These are phyloP conservation scores for Gastrophysa polygoni DNA, from an alignment of 2,888 invertebrate species.

Conservation along the genomic window DNA sequence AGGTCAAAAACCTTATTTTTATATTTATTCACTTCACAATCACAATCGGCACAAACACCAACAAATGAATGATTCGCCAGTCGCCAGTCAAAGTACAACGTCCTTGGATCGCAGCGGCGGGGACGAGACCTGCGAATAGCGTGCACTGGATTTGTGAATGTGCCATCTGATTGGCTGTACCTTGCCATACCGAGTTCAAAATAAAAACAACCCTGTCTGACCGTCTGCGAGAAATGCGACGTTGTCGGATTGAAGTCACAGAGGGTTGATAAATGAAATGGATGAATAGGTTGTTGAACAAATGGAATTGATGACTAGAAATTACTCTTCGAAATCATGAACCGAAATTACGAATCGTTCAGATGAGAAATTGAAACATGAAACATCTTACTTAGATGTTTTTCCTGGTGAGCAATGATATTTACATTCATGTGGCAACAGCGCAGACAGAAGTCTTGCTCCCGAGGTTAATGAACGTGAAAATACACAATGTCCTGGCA, in stretches of 20 bases:
- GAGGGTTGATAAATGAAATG: too few species aligned
- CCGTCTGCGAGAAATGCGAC: constrained; percentile 30
- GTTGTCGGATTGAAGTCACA: constrained; percentile 13
- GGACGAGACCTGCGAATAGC: constrained; percentile 46
- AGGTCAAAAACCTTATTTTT: constrained; percentile 13
- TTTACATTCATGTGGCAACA: constrained; percentile 17
- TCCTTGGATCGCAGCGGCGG: constrained; percentile 45
- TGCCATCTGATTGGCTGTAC: constrained; percentile 43
- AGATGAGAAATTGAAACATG: too few species aligned
- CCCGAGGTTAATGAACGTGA: constrained; percentile 50
- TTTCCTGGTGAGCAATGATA: not conserved
- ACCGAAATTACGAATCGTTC: too few species aligned
- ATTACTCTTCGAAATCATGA: too few species aligned
- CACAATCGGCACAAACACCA: constrained; percentile 26
- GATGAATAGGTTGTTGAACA: too few species aligned
- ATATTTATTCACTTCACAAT: constrained; percentile 37
- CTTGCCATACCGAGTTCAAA: constrained; percentile 48
- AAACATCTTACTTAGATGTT: too few species aligned
- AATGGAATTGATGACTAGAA: too few species aligned
- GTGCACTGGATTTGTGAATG: constrained; percentile 52
- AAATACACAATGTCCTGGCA: constrained; percentile 31
- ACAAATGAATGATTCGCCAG: constrained; percentile 30
- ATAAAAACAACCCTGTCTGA: constrained; percentile 51
- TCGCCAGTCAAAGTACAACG: constrained; percentile 47
- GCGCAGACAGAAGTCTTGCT: constrained; percentile 31